These are phyloP conservation scores for Bubo scandiacus DNA, from an alignment of 2,113 vertebrate genomes.

Conservation along the genomic window DNA sequence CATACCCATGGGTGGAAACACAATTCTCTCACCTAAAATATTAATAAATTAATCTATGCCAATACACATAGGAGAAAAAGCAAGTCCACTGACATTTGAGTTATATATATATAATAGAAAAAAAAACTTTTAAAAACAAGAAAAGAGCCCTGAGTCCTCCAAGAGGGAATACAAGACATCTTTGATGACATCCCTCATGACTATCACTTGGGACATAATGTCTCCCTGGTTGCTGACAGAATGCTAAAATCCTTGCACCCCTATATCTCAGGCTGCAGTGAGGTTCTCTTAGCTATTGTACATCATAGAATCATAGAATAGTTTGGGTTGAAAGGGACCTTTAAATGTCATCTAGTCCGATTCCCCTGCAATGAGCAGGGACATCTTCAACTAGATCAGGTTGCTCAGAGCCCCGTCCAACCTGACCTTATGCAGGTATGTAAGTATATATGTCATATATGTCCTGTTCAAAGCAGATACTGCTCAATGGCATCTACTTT, in stretches of 20 bases:
- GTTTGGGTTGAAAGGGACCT: neutral
- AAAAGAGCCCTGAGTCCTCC: neutral
- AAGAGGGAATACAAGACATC: neutral
- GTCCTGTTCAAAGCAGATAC: neutral
- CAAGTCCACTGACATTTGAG: neutral
- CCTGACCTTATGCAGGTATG: neutral
- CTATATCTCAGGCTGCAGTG: neutral
- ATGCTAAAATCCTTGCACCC: neutral
- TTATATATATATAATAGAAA: neutral
- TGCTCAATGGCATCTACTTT: neutral
- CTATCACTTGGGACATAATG: neutral
- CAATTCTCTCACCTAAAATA: conserved; percentile 28
- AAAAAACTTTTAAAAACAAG: neutral
- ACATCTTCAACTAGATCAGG: neutral
- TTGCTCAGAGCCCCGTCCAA: neutral
- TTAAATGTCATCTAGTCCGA: neutral
- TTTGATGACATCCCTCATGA: neutral
- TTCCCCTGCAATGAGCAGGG: neutral
- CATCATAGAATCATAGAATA: neutral
- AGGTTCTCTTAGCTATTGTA: neutral
- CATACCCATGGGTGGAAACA: neutral
- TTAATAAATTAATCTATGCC: neutral
- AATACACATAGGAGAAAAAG: neutral
- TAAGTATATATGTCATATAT: neutral
- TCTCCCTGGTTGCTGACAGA: neutral